Conservation (phyloP, 1,140 invertebrate genomes). For the Musca vetustissima region DNA sequence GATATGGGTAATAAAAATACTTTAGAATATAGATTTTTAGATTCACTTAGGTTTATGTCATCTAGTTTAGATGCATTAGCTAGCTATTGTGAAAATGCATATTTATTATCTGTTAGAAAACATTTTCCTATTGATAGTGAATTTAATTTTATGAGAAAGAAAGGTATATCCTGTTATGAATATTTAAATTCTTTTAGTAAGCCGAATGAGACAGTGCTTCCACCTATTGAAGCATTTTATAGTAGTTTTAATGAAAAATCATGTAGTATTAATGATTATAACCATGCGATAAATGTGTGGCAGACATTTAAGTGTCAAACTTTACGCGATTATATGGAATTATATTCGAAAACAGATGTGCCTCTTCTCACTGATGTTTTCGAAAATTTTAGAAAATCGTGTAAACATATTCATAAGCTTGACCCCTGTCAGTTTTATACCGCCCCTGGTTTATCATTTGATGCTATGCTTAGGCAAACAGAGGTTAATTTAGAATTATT, state of each 20-base stretch:
- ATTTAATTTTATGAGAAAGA: too few relatives aligned
- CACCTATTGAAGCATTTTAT: conserved; percentile 46
- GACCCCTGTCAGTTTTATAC: conserved; percentile 48
- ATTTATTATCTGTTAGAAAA: too few relatives aligned
- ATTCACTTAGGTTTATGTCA: too few relatives aligned
- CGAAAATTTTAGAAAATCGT: conserved; percentile 54
- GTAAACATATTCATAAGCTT: conserved; percentile 38
- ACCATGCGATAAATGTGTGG: conserved; percentile 55
- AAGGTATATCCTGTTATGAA: conserved; percentile 48
- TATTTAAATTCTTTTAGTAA: conserved; percentile 42
- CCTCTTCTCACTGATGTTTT: conserved; percentile 57
- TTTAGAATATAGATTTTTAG: too few relatives aligned
- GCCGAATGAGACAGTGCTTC: conserved; percentile 44
- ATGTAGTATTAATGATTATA: conserved; percentile 50
- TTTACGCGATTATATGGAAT: conserved; percentile 53
- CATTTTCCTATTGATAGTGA: too few relatives aligned
- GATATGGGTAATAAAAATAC: too few relatives aligned
- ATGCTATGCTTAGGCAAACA: conserved; percentile 55
- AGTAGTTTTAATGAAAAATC: conserved; percentile 40
- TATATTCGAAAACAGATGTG: conserved; percentile 55
- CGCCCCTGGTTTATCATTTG: conserved; percentile 38
- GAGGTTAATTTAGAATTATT: conserved; percentile 57
- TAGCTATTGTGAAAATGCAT: too few relatives aligned
- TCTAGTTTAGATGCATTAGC: too few relatives aligned
- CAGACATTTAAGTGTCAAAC: conserved; percentile 49